Conservation (phyloP, 2,888 invertebrate genomes). For the Exocentrus adspersus region DNA sequence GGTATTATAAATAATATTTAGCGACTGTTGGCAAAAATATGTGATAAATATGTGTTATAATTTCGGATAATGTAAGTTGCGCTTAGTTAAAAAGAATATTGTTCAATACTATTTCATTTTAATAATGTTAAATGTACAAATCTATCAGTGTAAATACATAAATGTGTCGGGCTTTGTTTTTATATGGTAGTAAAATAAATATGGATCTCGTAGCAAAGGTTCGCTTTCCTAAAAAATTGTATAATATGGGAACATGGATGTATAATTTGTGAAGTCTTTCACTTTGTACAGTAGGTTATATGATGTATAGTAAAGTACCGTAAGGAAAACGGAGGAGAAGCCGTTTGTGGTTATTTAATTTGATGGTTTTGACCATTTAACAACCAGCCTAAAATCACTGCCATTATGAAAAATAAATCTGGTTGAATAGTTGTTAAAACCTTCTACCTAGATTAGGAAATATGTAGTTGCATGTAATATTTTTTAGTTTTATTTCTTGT, state of each 20-base stretch:
- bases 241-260: slow-evolving; percentile 46
- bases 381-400: slow-evolving; percentile 59
- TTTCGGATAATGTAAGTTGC: too few species aligned
- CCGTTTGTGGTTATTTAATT: slow-evolving; percentile 39
- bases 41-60: too few species aligned
- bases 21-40: too few species aligned
- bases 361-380: slow-evolving; percentile 54
- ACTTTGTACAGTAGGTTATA: slow-evolving; percentile 59
- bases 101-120: background rate
- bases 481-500: slow-evolving; percentile 51
- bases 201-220: slow-evolving; percentile 50
- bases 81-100: too few species aligned
- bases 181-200: slow-evolving; percentile 33
- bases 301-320: slow-evolving; percentile 58
- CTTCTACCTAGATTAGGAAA: slow-evolving; percentile 51
- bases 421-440: slow-evolving; percentile 53
- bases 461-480: slow-evolving; percentile 46
- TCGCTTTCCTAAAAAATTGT: slow-evolving; percentile 44
- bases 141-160: slow-evolving; percentile 5
- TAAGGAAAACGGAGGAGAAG: slow-evolving; percentile 45
- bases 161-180: slow-evolving; percentile 30
- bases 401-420: slow-evolving; percentile 54
- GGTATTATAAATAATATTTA: background rate
- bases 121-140: background rate
- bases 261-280: slow-evolving; percentile 58